Conservation (phyloP, 2,888 invertebrate species). For the Danaus chrysippus region DNA sequence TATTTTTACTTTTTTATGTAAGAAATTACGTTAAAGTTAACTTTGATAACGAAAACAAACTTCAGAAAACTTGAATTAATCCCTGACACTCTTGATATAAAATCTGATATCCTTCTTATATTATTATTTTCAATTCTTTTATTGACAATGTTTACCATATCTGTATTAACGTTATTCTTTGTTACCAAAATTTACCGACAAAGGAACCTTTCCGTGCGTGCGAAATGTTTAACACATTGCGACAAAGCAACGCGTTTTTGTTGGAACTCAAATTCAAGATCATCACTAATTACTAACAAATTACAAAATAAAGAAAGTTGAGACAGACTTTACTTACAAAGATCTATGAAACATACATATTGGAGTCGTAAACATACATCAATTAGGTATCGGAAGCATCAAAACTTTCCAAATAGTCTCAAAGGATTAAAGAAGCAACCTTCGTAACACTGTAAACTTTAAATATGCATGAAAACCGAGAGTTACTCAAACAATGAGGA, state of each 20-base stretch:
- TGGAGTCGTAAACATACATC: slow-evolving; percentile 49
- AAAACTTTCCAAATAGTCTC: slow-evolving; percentile 63
- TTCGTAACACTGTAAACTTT: slow-evolving; percentile 48
- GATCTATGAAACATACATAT: not conserved
- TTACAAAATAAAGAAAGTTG: slow-evolving; percentile 6
- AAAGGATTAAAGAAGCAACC: slow-evolving; percentile 55
- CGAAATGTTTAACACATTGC: slow-evolving; percentile 62
- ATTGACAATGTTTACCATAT: not conserved
- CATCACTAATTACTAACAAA: slow-evolving; percentile 31
- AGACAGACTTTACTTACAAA: not conserved
- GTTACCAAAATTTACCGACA: slow-evolving; percentile 42
- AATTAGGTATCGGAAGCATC: slow-evolving; percentile 47
- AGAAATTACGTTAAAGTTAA: too few species aligned
- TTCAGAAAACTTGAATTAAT: too few species aligned
- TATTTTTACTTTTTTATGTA: too few species aligned
- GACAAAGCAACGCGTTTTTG: slow-evolving; percentile 43
- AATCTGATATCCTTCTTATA: not conserved
- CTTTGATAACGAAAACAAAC: too few species aligned
- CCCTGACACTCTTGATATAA: too few species aligned
- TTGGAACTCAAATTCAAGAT: slow-evolving; percentile 37
- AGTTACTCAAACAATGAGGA: slow-evolving; percentile 54
- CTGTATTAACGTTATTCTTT: slow-evolving; percentile 25
- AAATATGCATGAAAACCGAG: slow-evolving; percentile 61
- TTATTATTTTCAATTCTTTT: not conserved
- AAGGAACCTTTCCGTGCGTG: slow-evolving; percentile 50